Conservation (phyloP, 2,797 vertebrate species). For the Streptopelia turtur region DNA sequence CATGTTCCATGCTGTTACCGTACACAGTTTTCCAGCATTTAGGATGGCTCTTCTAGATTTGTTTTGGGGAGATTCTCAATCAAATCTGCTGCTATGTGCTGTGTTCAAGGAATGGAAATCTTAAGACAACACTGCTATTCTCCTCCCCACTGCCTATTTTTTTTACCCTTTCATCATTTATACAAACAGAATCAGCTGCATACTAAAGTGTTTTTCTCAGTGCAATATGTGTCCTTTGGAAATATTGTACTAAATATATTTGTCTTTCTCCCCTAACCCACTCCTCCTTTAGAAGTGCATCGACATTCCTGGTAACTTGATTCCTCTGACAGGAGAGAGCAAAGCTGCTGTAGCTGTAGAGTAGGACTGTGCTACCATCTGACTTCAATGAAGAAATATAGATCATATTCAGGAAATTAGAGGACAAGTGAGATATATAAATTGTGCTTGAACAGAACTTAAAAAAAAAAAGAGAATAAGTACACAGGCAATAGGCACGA, state of each 20-base stretch:
- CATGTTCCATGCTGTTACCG: neutral
- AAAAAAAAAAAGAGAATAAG: neutral
- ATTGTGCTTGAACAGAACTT: neutral
- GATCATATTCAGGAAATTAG: slow-evolving; percentile 49
- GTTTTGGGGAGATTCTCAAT: neutral
- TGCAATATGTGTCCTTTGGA: neutral
- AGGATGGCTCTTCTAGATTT: neutral
- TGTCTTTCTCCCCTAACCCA: slow-evolving; percentile 11
- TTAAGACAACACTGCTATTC: neutral
- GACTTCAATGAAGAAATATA: slow-evolving; percentile 40
- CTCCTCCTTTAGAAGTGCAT: slow-evolving; percentile 4
- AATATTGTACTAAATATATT: slow-evolving; percentile 12
- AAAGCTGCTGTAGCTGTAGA: neutral
- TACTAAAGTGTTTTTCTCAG: neutral
- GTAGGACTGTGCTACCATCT: neutral
- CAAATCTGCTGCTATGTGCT: neutral
- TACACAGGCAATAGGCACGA: neutral
- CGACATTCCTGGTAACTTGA: slow-evolving; percentile 67
- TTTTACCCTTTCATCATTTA: neutral
- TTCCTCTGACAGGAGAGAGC: slow-evolving; percentile 43
- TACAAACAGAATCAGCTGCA: neutral
- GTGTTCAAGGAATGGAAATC: neutral
- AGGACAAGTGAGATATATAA: slow-evolving; percentile 39
- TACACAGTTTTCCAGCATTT: neutral
- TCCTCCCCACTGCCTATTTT: no score